These are phyloP conservation scores for Hemithea aestivaria DNA, from an alignment of 2,888 invertebrate species.

Conservation along the genomic window DNA sequence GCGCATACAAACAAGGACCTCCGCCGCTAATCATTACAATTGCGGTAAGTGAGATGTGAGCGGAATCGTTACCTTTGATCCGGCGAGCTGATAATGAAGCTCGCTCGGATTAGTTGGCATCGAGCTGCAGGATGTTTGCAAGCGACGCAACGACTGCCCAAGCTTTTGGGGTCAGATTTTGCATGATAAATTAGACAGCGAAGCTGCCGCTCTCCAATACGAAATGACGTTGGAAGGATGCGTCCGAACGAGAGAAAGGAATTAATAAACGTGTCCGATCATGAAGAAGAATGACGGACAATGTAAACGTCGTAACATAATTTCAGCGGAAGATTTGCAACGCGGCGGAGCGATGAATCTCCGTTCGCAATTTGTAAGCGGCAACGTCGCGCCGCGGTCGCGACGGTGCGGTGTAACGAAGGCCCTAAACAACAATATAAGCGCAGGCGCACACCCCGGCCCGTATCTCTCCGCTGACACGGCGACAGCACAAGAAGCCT, in stretches of 20 bases:
- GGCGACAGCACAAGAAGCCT: constrained; percentile 66
- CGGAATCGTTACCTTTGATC: constrained; percentile 62
- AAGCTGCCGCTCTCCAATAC: constrained; percentile 1
- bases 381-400: constrained; percentile 63
- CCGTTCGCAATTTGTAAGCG: constrained; percentile 70
- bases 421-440: constrained; percentile 67
- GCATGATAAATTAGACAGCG: constrained; percentile 25
- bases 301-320: constrained; percentile 50
- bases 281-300: constrained; percentile 50
- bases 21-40: constrained; percentile 72
- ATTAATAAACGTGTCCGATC: constrained; percentile 46
- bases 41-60: constrained; percentile 73
- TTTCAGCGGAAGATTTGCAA: constrained; percentile 49
- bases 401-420: constrained; percentile 72
- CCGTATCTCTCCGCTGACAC: constrained; percentile 71
- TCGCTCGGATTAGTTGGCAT: constrained; percentile 56
- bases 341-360: constrained; percentile 48
- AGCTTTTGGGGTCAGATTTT: constrained; percentile 35
- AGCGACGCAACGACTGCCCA: constrained; percentile 24
- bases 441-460: constrained; percentile 34
- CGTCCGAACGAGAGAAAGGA: constrained; percentile 16
- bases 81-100: constrained; percentile 56
- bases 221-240: constrained; percentile 11
- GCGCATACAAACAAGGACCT: constrained; percentile 70
- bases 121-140: constrained; percentile 40